Evolutionary conservation across 2,888 invertebrate genomes (phyloP), one percentile per base, ranked within the genome.

Genomic region (Heteropelma amictum): DNA sequence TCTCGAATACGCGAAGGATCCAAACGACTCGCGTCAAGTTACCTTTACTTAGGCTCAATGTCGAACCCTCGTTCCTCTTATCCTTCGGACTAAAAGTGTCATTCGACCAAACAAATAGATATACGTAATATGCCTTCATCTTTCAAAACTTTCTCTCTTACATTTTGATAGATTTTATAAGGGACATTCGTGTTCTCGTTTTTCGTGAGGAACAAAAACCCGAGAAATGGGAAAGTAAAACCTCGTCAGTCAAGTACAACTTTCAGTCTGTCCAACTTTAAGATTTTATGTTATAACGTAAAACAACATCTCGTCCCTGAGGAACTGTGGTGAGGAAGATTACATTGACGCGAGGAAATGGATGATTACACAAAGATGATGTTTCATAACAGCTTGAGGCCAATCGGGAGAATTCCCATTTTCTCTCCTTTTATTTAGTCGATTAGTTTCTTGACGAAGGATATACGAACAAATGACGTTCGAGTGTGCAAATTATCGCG

Each of bases 11-110:
- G 21, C 40, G 65, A 53, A 53, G 33, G 33, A n/a, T 47, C 33
- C 28, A n/a, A 19, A n/a, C 12, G 17, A 30, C 19, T n/a, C 45
- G 23, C 10, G 35, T 21, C 33, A 45, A 56, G 54, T 47, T 60
- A 61, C 53, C 14, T 67, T 53, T 67, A 61, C 72, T 72, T 60
- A 45, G 72, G 67, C 61, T 72, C 60, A 60, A 45, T 67, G 67
- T 72, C 72, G 60, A 47, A 61, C 67, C 72, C 61, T 67, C 60
- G 61, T 72, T 33, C 23, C 47, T 67, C 45, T 19, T 26, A 21
- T 12, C 28, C 23, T 38, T 45, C 28, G 1, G 35, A 67, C 21
- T 30, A 12, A 65, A 67, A 72, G 49, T 61, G 72, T 67, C 54
- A 67, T 61, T 67, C 49, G 3, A 21, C 21, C 26, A 45, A 58